Base-by-base conservation (phyloP, 2,888 invertebrate genomes). In the Gymnocheta viridis region DNA sequence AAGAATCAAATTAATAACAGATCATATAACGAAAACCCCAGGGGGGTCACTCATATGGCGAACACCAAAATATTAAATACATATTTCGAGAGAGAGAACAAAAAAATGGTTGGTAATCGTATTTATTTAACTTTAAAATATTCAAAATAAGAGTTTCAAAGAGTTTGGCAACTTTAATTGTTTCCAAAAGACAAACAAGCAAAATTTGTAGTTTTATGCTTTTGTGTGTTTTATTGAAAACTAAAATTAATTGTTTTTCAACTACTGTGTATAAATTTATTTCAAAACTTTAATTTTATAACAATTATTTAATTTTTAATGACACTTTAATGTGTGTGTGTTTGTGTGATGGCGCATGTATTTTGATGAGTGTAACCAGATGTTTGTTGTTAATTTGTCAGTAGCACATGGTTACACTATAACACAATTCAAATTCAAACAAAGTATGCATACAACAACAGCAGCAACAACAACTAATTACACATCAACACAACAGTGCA, bases 1-100 rank as follows among this genome's bases (percentile, higher is more conserved):
- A 85, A 77, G 82, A 87, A 87, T 86, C 86, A 87, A 89, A 89
- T 88, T 89, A 89, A 89, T 89, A 88, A 89, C 87, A 88, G 87
- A 89, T 89, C 89, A 88, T 87, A 89, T 89, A 88, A 89, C 89
- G 87, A 86, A 85, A 64, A 87, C 79, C 89, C 78, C 86, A 87
- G 88, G 89, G 89, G 88, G 88, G 88, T 60, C 79, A 41, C 4
- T 47, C 44, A 54, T 32, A 69, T 47, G 58, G 12, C 35, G 62
- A 44, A 64, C 24, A 64, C 19, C 51, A 60, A 73, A 32, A 54
- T 58, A n/a, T 58, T 24, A 27, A 27, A 35, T 12, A 35, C 6
- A 47, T 24, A 67, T 58, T 60, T 51, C 12, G n/a, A n/a, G n/a
- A n/a, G 0, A 47, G 5, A 17, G 2, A 17, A 29, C 29, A 38